Percentiles rank a stretch among this genome's conserved stretches.
phyloP scores from a whole-genome alignment of 2,113 vertebrate genomes.

The Capra hircus region DNA sequence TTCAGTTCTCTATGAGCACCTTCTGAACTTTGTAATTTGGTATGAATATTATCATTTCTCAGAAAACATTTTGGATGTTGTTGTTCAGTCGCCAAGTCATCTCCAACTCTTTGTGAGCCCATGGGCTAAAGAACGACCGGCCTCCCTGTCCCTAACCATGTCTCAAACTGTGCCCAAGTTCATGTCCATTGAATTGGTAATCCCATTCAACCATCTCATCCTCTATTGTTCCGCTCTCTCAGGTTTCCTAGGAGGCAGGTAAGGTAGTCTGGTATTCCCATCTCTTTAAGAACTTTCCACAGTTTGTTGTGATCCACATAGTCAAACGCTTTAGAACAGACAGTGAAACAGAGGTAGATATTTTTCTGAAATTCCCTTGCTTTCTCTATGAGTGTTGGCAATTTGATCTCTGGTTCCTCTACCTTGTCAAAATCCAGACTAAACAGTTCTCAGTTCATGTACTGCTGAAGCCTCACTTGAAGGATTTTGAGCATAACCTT shows the following conservation, averaged over 20 bases:
- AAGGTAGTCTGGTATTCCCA: background rate
- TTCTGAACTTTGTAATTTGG: background rate
- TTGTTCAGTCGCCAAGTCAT: accelerated
- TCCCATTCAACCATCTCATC: background rate
- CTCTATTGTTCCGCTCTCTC: background rate
- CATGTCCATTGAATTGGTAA: background rate
- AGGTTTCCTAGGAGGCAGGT: background rate
- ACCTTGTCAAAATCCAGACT: background rate
- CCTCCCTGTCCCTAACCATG: background rate
- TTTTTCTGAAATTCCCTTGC: background rate
- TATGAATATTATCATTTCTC: background rate
- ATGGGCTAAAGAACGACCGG: background rate
- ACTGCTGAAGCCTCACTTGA: background rate
- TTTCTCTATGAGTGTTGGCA: background rate
- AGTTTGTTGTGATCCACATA: background rate
- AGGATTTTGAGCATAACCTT: background rate
- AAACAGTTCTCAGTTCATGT: background rate
- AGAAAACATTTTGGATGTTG: background rate
- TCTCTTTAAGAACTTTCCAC: background rate
- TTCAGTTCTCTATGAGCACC: background rate
- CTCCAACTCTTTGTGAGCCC: background rate
- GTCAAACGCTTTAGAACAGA: background rate
- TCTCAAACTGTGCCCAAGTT: background rate
- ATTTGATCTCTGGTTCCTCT: background rate
- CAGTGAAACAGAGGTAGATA: background rate